Evolutionary conservation across 2,797 vertebrate genomes (phyloP).

Genomic region (Acipenser oxyrinchus): DNA sequence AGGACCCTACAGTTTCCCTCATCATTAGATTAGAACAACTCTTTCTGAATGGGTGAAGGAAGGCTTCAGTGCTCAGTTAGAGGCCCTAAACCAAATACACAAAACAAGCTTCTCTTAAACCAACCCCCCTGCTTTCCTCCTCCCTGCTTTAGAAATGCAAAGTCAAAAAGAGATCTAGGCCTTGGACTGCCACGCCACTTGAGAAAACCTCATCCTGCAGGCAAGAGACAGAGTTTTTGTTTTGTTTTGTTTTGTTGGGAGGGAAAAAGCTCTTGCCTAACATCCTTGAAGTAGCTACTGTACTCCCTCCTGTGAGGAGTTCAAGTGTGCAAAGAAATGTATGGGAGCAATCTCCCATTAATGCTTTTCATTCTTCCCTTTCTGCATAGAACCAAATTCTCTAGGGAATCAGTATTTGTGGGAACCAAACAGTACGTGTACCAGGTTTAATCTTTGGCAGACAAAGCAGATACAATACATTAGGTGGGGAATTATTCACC

Average conservation of each 20-base stretch:
- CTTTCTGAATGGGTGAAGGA: slow-evolving; percentile 35
- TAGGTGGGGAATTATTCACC: too few species aligned
- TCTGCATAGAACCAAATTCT: slow-evolving; percentile 21
- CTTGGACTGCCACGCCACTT: slow-evolving; percentile 44
- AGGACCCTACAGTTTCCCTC: slow-evolving; percentile 51
- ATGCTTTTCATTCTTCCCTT: slow-evolving; percentile 23
- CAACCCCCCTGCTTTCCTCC: slow-evolving; percentile 23
- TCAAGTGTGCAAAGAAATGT: slow-evolving; percentile 28
- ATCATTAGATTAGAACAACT: slow-evolving; percentile 67
- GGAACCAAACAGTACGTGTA: slow-evolving; percentile 22
- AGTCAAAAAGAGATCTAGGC: slow-evolving; percentile 32
- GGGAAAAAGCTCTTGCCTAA: slow-evolving; percentile 32
- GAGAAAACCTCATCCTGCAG: slow-evolving; percentile 36
- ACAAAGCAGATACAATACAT: too few species aligned
- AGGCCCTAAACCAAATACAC: slow-evolving; percentile 9
- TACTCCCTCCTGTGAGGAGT: slow-evolving; percentile 26
- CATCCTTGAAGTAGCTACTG: slow-evolving; percentile 29
- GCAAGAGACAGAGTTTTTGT: slow-evolving; percentile 37
- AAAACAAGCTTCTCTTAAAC: slow-evolving; percentile 23
- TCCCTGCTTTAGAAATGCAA: neutral
- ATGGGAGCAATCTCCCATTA: slow-evolving; percentile 27
- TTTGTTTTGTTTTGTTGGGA: slow-evolving; percentile 29
- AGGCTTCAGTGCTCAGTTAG: slow-evolving; percentile 7
- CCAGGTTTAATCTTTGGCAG: too few species aligned
- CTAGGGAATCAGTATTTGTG: slow-evolving; percentile 35